phyloP scores from a whole-genome alignment of 1,140 invertebrate genomes.

The Antheraea pernyi region DNA sequence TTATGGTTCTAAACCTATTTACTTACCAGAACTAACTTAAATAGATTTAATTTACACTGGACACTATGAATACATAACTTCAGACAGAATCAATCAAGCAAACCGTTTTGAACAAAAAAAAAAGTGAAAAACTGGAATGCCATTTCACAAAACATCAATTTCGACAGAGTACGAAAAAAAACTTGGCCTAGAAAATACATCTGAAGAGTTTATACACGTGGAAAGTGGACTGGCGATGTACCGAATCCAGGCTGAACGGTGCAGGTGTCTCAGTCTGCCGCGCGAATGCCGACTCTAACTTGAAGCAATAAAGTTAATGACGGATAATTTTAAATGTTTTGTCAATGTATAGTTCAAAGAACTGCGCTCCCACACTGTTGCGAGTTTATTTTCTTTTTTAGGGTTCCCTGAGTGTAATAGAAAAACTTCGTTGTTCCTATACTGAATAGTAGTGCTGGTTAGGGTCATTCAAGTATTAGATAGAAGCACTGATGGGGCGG shows the following conservation, averaged over 20 bases:
- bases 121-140: not conserved
- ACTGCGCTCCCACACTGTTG: conserved; percentile 47
- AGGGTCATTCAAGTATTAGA: too few relatives aligned
- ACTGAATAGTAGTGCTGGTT: too few relatives aligned
- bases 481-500: too few relatives aligned
- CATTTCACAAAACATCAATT: not conserved
- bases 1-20: too few relatives aligned
- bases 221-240: conserved; percentile 9
- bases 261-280: conserved; percentile 5
- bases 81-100: not conserved
- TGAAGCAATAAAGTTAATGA: not conserved
- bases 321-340: conserved; percentile 7
- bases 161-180: not conserved
- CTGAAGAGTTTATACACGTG: conserved; percentile 12
- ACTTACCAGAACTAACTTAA: too few relatives aligned
- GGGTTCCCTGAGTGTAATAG: conserved; percentile 17
- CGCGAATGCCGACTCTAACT: conserved; percentile 14
- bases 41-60: too few relatives aligned
- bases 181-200: not conserved
- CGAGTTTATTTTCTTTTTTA: conserved; percentile 29
- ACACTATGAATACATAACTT: not conserved
- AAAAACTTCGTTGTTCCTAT: not conserved
- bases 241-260: conserved; percentile 14
- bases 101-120: not conserved
- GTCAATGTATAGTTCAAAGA: conserved; percentile 49